Evolutionary conservation across 2,113 vertebrate species (phyloP).

Genomic region (Lepus americanus): DNA sequence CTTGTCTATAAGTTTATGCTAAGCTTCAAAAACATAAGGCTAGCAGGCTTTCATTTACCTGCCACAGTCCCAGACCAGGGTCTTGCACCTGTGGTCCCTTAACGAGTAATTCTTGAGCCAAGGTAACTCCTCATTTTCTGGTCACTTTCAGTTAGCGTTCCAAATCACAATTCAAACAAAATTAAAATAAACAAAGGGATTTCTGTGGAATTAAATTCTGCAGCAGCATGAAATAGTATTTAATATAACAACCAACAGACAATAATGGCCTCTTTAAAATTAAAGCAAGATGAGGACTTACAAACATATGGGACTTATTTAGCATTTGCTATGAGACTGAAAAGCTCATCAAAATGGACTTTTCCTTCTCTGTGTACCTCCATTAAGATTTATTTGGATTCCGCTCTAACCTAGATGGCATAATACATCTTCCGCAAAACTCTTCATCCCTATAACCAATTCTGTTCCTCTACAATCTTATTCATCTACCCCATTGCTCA

Average conservation of each 20-base stretch:
- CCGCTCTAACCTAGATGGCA: slow-evolving; percentile 13
- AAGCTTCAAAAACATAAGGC: slow-evolving; percentile 13
- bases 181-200: slow-evolving; percentile 78
- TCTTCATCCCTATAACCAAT: background rate
- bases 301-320: slow-evolving; percentile 72
- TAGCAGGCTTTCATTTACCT: background rate
- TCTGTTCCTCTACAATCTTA: background rate
- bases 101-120: slow-evolving; percentile 52
- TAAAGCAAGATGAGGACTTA: slow-evolving; percentile 73
- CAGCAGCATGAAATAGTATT: slow-evolving; percentile 74
- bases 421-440: background rate
- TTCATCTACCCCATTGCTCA: background rate
- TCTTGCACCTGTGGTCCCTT: background rate
- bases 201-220: slow-evolving; percentile 71
- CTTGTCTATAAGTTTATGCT: background rate
- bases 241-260: slow-evolving; percentile 77
- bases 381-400: slow-evolving; percentile 50
- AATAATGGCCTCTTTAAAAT: slow-evolving; percentile 73
- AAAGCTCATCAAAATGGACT: slow-evolving; percentile 74
- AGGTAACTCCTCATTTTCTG: slow-evolving; percentile 61
- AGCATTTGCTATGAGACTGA: slow-evolving; percentile 60
- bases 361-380: slow-evolving; percentile 48
- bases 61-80: background rate
- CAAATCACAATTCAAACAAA: slow-evolving; percentile 77
- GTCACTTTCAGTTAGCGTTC: slow-evolving; percentile 72